A percentile compares a stretch with the other conserved stretches of the same genome.
phyloP scores from a whole-genome alignment of 2,113 vertebrate genomes.

The Gorsachius goisagi region DNA sequence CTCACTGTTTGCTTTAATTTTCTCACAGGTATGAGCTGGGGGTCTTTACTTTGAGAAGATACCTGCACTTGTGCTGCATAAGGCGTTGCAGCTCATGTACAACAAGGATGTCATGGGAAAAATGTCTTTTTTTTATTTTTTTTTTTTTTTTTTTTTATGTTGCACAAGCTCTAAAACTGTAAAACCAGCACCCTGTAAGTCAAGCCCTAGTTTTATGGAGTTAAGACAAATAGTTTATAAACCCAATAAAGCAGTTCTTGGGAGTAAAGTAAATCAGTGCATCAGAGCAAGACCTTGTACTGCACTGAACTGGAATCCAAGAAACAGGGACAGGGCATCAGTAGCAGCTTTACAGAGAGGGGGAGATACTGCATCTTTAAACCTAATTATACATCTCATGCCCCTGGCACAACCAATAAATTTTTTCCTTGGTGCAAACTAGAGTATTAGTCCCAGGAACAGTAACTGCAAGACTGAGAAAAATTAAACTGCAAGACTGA shows the following conservation, averaged over 20 bases:
- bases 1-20: not conserved
- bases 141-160: slow-evolving; percentile 10
- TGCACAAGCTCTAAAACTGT: slow-evolving; percentile 38
- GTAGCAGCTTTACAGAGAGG: not conserved
- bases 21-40: not conserved
- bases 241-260: not conserved
- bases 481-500: not conserved
- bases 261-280: slow-evolving; percentile 4
- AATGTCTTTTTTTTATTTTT: slow-evolving; percentile 4
- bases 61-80: not conserved
- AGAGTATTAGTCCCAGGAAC: not conserved
- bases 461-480: not conserved
- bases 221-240: slow-evolving; percentile 8
- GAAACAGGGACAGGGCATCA: not conserved
- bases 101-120: slow-evolving; percentile 12
- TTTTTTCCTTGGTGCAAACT: not conserved
- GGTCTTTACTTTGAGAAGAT: slow-evolving; percentile 1
- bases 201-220: slow-evolving; percentile 27
- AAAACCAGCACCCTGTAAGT: slow-evolving; percentile 33
- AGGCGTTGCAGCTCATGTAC: not conserved
- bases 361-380: not conserved
- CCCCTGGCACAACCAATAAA: not conserved
- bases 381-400: not conserved
- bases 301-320: not conserved
- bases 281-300: not conserved